A percentile compares a stretch with the other conserved stretches of the same genome.
phyloP scores from a whole-genome alignment of 2,888 invertebrate genomes.

The Meghimatium bilineatum region DNA sequence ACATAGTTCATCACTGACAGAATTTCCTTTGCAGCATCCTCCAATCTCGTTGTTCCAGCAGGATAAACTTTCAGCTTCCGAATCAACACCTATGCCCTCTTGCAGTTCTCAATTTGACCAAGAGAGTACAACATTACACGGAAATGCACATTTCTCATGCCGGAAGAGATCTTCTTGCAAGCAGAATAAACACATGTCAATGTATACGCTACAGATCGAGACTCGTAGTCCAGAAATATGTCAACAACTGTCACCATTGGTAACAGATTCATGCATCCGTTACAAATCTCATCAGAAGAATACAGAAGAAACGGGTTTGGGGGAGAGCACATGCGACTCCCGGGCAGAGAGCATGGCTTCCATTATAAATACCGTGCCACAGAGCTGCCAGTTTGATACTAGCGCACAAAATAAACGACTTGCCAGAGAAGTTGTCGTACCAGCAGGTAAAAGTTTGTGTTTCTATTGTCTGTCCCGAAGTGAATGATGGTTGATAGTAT shows the following conservation, averaged over 20 bases:
- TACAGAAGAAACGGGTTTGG: neutral
- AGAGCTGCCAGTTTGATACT: slow-evolving; percentile 6
- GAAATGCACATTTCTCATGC: neutral
- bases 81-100: slow-evolving; percentile 13
- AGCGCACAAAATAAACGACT: neutral
- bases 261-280: neutral
- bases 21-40: slow-evolving; percentile 18
- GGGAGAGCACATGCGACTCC: neutral
- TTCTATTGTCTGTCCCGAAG: neutral
- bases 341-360: neutral
- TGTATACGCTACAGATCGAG: neutral
- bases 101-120: neutral
- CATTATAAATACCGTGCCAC: neutral
- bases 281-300: neutral
- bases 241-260: neutral
- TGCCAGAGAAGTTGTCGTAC: slow-evolving; percentile 7
- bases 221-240: neutral
- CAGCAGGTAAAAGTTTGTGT: slow-evolving; percentile 10
- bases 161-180: neutral
- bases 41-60: slow-evolving; percentile 27
- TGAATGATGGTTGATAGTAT: no score
- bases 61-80: slow-evolving; percentile 24
- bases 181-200: neutral
- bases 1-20: neutral
- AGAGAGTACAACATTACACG: neutral